Base-by-base conservation (phyloP, 2,888 invertebrate genomes). In the Oligia strigilis region DNA sequence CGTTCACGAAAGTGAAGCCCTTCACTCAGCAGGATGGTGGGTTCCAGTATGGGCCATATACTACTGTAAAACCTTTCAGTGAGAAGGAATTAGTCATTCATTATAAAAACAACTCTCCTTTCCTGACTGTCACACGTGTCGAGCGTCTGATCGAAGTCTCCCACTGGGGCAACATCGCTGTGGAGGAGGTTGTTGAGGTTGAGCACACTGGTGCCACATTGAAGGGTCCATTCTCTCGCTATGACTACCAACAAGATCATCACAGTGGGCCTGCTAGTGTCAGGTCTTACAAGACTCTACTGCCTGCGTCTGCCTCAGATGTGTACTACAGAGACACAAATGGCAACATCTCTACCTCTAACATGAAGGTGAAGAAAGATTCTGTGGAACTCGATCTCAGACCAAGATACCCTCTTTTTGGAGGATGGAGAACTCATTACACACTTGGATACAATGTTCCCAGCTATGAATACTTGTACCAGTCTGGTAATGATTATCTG, bases 381-480 rank as follows among this genome's bases (percentile, higher is more conserved):
- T 98, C 99, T 64, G 99, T 99, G 13, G 99, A 99, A 92, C 96
- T 99, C 6, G 99, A 99, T 92, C 97, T 99, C n/a, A 97, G 99
- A 73, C 99, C 99, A 0, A 97, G 99, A 90, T 99, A 99, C 95
- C 99, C 99, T 5, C 97, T 99, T 8, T 99, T 99, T 95, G 99
- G 99, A 77, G 99, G 99, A 23, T 99, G 99, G 99, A 99, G 99
- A 94, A 99, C 99, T 14, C 99, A 99, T 90, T 99, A 99, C 95
- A 98, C 98, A 66, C 97, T 99, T 71, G 99, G 99, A 5, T 99
- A 99, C 97, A 99, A 99, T 96, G 98, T 99, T 0, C 99, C 99
- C 5, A 99, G 99, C 89, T 99, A 99, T 93, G 99, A 99, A 93
- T 99, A 99, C 95, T 97, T 99, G 52, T 99, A 98, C 94, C 98